Conservation (phyloP, 2,113 vertebrate genomes). For the Paedocypris sp. region DNA sequence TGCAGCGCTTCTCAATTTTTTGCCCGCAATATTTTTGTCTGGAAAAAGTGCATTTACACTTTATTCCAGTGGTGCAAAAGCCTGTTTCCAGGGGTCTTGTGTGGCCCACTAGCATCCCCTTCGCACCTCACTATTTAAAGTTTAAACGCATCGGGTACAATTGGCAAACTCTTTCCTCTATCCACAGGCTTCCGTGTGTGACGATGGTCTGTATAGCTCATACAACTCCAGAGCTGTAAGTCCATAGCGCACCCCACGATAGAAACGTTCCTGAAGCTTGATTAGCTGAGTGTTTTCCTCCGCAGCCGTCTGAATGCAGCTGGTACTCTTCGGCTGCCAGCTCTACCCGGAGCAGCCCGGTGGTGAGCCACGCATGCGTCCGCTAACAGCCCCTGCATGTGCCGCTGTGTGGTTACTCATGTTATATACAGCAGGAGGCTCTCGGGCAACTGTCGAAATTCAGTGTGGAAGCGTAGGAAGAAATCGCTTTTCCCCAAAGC, state of each 20-base stretch:
- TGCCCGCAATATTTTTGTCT: too few relatives aligned
- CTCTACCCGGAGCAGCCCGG: constrained; percentile 78
- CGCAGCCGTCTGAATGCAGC: constrained; percentile 86
- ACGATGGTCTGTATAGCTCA: constrained; percentile 65
- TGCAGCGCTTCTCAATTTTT: too few relatives aligned
- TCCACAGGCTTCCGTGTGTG: constrained; percentile 69
- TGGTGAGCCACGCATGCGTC: constrained; percentile 68
- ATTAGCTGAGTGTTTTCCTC: constrained; percentile 42
- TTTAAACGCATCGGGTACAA: too few relatives aligned
- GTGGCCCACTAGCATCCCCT: too few relatives aligned
- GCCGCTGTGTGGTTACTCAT: neutral
- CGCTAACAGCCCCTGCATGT: neutral
- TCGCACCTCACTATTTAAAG: too few relatives aligned
- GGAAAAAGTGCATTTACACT: too few relatives aligned
- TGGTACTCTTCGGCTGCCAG: constrained; percentile 78
- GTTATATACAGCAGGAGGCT: too few relatives aligned
- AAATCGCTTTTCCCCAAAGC: too few relatives aligned
- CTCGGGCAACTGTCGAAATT: too few relatives aligned
- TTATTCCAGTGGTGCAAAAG: too few relatives aligned
- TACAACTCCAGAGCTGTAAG: constrained; percentile 76
- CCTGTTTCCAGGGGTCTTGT: too few relatives aligned
- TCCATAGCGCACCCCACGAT: constrained; percentile 31
- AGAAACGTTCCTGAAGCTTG: neutral
- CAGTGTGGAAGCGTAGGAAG: too few relatives aligned
- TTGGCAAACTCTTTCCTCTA: constrained; percentile 36